These are phyloP conservation scores for Cottus gobio DNA, from an alignment of 2,113 vertebrate species.

Conservation along the genomic window DNA sequence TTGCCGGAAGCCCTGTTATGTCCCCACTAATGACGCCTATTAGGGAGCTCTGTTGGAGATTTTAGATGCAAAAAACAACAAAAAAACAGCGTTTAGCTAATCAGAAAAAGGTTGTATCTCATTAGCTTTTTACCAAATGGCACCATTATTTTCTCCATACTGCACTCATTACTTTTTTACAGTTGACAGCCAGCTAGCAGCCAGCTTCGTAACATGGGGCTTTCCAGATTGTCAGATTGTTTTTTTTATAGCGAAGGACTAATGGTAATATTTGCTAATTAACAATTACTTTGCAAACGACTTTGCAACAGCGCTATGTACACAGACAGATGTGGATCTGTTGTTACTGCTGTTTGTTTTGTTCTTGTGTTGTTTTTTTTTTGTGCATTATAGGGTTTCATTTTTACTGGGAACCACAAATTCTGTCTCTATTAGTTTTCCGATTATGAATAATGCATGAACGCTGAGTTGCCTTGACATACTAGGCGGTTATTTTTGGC, in stretches of 20 bases:
- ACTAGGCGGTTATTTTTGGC: no score
- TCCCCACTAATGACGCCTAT: neutral
- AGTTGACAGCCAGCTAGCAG: neutral
- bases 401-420: neutral
- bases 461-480: neutral
- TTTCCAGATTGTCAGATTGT: neutral
- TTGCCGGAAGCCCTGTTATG: neutral
- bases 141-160: neutral
- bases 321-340: neutral
- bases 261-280: neutral
- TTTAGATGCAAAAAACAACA: neutral
- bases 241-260: neutral
- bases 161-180: neutral
- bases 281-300: conserved; percentile 1
- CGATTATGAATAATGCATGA: neutral
- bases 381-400: neutral
- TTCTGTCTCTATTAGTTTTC: neutral
- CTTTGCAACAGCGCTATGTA: neutral
- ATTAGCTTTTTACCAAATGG: neutral
- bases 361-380: neutral
- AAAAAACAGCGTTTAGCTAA: neutral
- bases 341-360: neutral
- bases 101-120: neutral
- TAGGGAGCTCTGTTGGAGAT: neutral
- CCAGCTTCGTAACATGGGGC: neutral